These are phyloP conservation scores for Otis tarda DNA, from an alignment of 2,113 vertebrate species.

Conservation along the genomic window DNA sequence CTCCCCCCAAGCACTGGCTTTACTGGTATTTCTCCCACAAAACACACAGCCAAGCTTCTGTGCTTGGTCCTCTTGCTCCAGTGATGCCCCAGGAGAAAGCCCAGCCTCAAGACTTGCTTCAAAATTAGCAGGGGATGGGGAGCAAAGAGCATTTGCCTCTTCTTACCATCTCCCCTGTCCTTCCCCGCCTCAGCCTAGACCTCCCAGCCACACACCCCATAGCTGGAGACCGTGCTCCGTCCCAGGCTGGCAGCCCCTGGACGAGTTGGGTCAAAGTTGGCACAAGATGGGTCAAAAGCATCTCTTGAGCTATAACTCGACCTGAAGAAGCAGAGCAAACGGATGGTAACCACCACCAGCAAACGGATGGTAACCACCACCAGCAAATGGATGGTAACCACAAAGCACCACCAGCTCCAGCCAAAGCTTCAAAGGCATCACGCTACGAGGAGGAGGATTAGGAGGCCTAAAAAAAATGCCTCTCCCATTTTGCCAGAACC, in stretches of 20 bases:
- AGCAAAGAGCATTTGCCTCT: background rate
- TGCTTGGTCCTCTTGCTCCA: background rate
- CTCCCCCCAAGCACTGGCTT: background rate
- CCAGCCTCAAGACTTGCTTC: fast-evolving
- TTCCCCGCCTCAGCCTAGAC: background rate
- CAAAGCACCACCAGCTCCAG: background rate
- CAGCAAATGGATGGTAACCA: too few species aligned
- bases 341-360: background rate
- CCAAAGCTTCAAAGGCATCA: background rate
- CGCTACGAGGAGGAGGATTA: fast-evolving
- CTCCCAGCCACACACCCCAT: fast-evolving
- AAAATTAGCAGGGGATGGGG: background rate
- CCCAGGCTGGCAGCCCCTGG: background rate
- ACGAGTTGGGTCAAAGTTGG: too few species aligned
- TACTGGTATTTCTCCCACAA: background rate
- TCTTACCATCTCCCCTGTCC: fast-evolving
- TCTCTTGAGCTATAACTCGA: background rate
- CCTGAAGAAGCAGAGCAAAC: background rate
- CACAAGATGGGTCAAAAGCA: background rate
- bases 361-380: too few species aligned
- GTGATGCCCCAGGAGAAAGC: background rate
- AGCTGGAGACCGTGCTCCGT: too few species aligned
- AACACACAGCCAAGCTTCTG: background rate
- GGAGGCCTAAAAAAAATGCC: background rate
- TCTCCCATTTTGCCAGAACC: background rate